Evolutionary conservation across 1,140 invertebrate species (phyloP).

Genomic region (Bombus haemorrhoidalis): DNA sequence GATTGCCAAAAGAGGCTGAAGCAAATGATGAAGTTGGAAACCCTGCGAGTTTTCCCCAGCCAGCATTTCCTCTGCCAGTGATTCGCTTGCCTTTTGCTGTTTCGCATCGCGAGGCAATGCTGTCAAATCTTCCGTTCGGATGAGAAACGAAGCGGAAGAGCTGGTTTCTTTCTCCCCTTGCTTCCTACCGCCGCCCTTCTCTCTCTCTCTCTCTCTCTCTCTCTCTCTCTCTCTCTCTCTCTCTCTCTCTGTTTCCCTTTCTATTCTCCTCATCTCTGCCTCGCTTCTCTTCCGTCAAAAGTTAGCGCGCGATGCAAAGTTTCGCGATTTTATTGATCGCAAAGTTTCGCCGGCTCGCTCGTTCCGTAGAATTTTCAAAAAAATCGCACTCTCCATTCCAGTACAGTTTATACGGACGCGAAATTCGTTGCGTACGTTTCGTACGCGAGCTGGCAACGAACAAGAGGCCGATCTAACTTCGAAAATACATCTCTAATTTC

Average conservation of each 20-base stretch:
- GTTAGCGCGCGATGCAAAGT: constrained; percentile 56
- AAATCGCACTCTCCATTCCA: constrained; percentile 17
- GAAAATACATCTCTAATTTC: constrained; percentile 3
- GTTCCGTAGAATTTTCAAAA: constrained; percentile 47
- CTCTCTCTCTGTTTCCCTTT: neutral
- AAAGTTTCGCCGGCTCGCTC: constrained; percentile 42
- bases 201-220: neutral
- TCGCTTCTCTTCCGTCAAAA: constrained; percentile 30
- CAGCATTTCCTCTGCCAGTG: constrained; percentile 31
- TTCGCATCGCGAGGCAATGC: constrained; percentile 58
- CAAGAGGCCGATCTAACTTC: constrained; percentile 8
- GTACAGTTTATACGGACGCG: constrained; percentile 12
- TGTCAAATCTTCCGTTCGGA: constrained; percentile 63
- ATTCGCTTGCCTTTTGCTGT: constrained; percentile 41
- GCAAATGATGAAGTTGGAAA: constrained; percentile 62
- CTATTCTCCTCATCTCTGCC: too few species aligned
- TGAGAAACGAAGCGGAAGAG: constrained; percentile 42
- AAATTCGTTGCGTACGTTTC: constrained; percentile 22
- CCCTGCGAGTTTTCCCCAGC: constrained; percentile 50
- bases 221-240: neutral
- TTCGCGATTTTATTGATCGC: constrained; percentile 65
- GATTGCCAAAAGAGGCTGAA: constrained; percentile 43
- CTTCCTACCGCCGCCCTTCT: neutral
- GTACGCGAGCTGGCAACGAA: neutral
- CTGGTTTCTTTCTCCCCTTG: neutral